Evolutionary conservation across 2,888 invertebrate genomes (phyloP).

Genomic region (Caenorhabditis sinica): DNA sequence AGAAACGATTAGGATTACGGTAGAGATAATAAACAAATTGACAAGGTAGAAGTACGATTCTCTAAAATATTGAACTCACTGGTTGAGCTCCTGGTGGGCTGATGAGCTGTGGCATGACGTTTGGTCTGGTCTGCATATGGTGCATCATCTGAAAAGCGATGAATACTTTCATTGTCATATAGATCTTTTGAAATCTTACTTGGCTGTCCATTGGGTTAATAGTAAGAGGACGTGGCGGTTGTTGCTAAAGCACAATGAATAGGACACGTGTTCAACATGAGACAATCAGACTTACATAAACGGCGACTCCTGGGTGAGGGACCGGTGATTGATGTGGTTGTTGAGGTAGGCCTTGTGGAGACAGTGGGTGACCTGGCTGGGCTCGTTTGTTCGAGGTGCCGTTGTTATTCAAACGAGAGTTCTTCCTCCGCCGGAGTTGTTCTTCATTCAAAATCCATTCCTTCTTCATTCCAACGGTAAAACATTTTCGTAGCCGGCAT

Average conservation of each 20-base stretch:
- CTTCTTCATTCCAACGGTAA: slow-evolving; percentile 96
- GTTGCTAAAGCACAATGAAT: slow-evolving; percentile 46
- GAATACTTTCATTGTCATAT: too few relatives aligned
- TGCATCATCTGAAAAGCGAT: slow-evolving; percentile 52
- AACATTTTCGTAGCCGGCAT: slow-evolving; percentile 95
- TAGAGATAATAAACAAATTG: not conserved
- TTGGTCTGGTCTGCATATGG: slow-evolving; percentile 58
- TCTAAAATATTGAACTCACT: slow-evolving; percentile 15
- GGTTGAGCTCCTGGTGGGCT: slow-evolving; percentile 65
- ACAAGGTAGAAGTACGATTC: not conserved
- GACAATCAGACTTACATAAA: slow-evolving; percentile 54
- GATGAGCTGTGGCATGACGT: slow-evolving; percentile 60
- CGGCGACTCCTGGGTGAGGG: slow-evolving; percentile 61
- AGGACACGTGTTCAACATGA: not conserved
- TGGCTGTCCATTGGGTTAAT: slow-evolving; percentile 64
- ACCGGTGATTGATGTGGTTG: slow-evolving; percentile 50
- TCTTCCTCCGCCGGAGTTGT: slow-evolving; percentile 86
- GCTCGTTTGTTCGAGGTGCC: slow-evolving; percentile 53
- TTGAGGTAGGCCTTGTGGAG: slow-evolving; percentile 32
- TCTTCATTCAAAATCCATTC: slow-evolving; percentile 98
- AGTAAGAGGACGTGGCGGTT: slow-evolving; percentile 55
- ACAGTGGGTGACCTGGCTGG: slow-evolving; percentile 54
- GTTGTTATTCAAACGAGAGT: slow-evolving; percentile 81
- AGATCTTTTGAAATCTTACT: not conserved
- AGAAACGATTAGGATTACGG: too few relatives aligned